phyloP scores from a whole-genome alignment of 2,797 vertebrate genomes.

The Ptychadena robeensis region DNA sequence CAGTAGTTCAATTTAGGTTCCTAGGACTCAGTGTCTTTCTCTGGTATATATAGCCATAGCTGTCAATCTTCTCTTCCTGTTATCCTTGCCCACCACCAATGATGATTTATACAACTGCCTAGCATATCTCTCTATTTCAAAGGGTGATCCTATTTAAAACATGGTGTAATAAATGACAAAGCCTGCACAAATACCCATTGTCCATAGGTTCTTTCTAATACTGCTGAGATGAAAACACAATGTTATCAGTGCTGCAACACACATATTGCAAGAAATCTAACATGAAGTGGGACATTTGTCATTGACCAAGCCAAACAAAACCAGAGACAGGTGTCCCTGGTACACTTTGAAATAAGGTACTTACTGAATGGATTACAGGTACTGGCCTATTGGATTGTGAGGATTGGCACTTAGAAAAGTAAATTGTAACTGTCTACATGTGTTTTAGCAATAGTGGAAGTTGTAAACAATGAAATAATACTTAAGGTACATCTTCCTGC shows the following conservation, averaged over 20 bases:
- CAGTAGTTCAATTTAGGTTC: not conserved
- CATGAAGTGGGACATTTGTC: not conserved
- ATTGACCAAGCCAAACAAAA: slow-evolving; percentile 1
- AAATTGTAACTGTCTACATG: too few relatives aligned
- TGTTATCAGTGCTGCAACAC: slow-evolving; percentile 29
- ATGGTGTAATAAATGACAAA: slow-evolving; percentile 25
- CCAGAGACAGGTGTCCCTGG: too few relatives aligned
- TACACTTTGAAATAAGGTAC: not conserved
- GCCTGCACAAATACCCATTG: not conserved
- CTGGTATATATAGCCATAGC: not conserved
- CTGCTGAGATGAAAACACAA: not conserved
- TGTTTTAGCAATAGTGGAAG: too few relatives aligned
- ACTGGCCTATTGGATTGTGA: too few relatives aligned
- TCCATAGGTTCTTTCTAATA: not conserved
- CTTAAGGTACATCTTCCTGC: too few relatives aligned
- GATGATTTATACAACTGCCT: slow-evolving; percentile 24
- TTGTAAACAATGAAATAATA: too few relatives aligned
- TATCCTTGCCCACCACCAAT: not conserved
- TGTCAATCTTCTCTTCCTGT: not conserved
- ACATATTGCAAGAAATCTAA: not conserved
- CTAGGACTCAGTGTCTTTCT: not conserved
- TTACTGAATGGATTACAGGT: not conserved
- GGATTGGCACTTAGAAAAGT: too few relatives aligned
- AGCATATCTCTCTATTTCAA: slow-evolving; percentile 33
- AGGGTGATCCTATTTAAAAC: slow-evolving; percentile 6